These are phyloP conservation scores for Vireo altiloquus DNA, from an alignment of 2,113 vertebrate species.

Conservation along the genomic window DNA sequence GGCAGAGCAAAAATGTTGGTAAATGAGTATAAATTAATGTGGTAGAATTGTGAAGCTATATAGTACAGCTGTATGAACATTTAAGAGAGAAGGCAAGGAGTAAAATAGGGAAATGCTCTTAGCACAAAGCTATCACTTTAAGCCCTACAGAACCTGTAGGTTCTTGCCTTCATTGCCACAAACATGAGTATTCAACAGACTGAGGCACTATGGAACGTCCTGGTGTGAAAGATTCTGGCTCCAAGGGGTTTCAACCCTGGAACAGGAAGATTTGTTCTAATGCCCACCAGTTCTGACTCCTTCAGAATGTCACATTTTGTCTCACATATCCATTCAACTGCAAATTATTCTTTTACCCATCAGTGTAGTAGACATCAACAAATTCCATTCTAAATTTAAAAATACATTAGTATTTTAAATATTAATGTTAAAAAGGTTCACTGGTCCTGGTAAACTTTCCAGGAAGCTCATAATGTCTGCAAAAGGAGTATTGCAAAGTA, in stretches of 20 bases:
- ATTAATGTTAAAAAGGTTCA: slow-evolving; percentile 9
- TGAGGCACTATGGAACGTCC: not conserved
- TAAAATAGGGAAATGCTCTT: not conserved
- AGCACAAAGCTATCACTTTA: not conserved
- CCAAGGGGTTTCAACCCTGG: not conserved
- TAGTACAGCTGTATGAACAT: not conserved
- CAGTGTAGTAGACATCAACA: not conserved
- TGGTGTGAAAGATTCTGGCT: not conserved
- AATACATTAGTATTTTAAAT: slow-evolving; percentile 38
- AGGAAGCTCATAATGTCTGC: not conserved
- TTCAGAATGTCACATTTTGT: not conserved
- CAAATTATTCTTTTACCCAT: not conserved
- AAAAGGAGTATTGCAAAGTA: not conserved
- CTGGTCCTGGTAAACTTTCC: not conserved
- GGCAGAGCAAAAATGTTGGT: not conserved
- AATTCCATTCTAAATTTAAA: not conserved
- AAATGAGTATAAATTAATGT: not conserved
- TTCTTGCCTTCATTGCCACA: not conserved
- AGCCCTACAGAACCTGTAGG: not conserved
- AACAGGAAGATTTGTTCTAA: not conserved
- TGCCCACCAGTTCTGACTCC: not conserved
- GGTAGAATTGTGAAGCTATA: not conserved
- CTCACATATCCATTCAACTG: not conserved
- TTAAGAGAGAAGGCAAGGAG: not conserved
- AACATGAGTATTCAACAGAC: not conserved